Evolutionary conservation across 1,140 invertebrate genomes (phyloP).

Genomic region (Saxidomus purpurata): DNA sequence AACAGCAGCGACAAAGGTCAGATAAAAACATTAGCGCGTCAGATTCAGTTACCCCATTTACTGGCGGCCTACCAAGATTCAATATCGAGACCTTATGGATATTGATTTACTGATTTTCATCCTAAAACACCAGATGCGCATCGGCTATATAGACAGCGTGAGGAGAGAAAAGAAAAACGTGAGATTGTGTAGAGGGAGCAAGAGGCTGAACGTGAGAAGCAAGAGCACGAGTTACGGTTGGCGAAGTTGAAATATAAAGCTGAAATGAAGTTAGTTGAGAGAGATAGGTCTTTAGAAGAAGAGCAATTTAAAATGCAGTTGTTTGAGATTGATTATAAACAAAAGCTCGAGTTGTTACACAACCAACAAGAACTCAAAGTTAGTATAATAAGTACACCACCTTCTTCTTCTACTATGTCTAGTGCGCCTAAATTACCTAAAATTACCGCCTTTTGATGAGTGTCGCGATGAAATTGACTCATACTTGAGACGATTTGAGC

Average conservation of each 20-base stretch:
- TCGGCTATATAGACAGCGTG: background rate
- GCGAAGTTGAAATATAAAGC: background rate
- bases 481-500: constrained; percentile 55
- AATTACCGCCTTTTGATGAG: constrained; percentile 68
- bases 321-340: background rate
- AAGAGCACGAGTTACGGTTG: background rate
- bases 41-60: too few relatives aligned
- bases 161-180: background rate
- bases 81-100: too few relatives aligned
- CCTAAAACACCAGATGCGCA: background rate
- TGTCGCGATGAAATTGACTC: constrained; percentile 65
- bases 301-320: background rate
- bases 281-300: background rate
- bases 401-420: background rate
- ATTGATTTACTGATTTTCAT: too few relatives aligned
- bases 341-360: background rate
- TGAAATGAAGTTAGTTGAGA: background rate
- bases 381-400: background rate
- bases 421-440: background rate
- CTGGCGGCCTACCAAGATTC: too few relatives aligned
- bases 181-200: background rate
- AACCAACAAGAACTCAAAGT: background rate
- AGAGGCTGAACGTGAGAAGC: background rate
- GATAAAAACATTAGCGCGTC: too few relatives aligned
- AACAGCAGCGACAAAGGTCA: too few relatives aligned